Evolutionary conservation across 2,113 vertebrate species (phyloP), one percentile per base, ranked within the genome.

Genomic region (Jaculus jaculus): DNA sequence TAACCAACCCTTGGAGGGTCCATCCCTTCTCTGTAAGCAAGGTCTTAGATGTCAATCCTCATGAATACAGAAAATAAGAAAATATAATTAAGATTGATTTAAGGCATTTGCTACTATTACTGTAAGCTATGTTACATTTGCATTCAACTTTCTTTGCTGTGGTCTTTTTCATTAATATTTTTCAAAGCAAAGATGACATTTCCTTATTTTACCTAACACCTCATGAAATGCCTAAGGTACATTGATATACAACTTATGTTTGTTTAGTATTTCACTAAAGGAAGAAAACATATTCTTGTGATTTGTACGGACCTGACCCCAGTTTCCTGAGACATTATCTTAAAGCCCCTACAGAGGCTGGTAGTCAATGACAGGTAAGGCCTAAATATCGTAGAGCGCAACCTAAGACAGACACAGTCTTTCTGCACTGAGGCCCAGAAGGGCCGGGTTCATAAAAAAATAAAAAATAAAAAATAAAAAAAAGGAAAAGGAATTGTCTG

Each of bases 101-200:
- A 2, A 75, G 74, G 18, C 2, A 24, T 37, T 51, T 60, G 61
- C 51, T 58, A 3, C 12, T 78, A 5, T 71, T 42, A 61, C 21
- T 87, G 21, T 85, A 87, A 26, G 30, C 73, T 85, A 60, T 37
- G 66, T 87, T n/a, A 34, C 63, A 77, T 89, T 20, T 9, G 37
- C 60, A 11, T 87, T 90, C 86, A 34, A 77, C 79, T 94, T n/a
- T n/a, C n/a, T 61, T 85, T 8, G 18, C 87, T 86, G 72, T 65
- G 63, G 7, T 60, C 42, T 92, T 17, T 72, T 7, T 28, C 24
- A 63, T 3, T 34, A 28, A n/a, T 28, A 6, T 63, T 42, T 7
- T 24, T 65, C 30, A 68, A 72, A 28, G 20, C 28, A 32, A 24
- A 3, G 5, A 65, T 72, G 60, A 74, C 23, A 87, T 28, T 4